phyloP scores from a whole-genome alignment of 2,888 invertebrate species.

The Meiosimyza platycephala region DNA sequence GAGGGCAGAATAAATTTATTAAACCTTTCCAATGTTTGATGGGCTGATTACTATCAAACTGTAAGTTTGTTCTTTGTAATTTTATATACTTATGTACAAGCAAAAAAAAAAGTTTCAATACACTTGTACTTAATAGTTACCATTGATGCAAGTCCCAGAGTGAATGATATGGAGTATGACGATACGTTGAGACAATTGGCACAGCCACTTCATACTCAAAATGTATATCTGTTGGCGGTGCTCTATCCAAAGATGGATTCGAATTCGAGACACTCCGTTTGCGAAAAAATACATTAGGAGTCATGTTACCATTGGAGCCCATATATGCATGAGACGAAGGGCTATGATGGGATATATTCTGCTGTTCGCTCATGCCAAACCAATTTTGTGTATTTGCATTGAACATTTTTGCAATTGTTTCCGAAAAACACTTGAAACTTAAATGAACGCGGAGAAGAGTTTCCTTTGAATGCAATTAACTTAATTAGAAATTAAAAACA shows the following conservation, averaged over 20 bases:
- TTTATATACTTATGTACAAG: no score
- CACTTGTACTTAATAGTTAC: constrained; percentile 52
- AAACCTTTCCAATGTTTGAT: background rate
- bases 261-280: constrained; percentile 61
- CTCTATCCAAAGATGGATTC: constrained; percentile 63
- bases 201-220: constrained; percentile 67
- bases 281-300: constrained; percentile 51
- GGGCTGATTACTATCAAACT: background rate
- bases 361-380: constrained; percentile 56
- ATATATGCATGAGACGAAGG: constrained; percentile 39
- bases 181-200: constrained; percentile 64
- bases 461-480: no score
- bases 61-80: no score
- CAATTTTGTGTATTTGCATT: constrained; percentile 63
- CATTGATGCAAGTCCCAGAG: constrained; percentile 67
- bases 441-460: no score
- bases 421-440: no score
- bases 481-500: no score
- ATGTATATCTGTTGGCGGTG: constrained; percentile 59
- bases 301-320: constrained; percentile 29
- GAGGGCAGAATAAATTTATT: no score
- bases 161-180: constrained; percentile 67
- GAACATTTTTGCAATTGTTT: constrained; percentile 54
- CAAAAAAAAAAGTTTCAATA: background rate
- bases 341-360: constrained; percentile 40